phyloP scores from a whole-genome alignment of 2,113 vertebrate genomes.

The Sakesphorus luctuosus region DNA sequence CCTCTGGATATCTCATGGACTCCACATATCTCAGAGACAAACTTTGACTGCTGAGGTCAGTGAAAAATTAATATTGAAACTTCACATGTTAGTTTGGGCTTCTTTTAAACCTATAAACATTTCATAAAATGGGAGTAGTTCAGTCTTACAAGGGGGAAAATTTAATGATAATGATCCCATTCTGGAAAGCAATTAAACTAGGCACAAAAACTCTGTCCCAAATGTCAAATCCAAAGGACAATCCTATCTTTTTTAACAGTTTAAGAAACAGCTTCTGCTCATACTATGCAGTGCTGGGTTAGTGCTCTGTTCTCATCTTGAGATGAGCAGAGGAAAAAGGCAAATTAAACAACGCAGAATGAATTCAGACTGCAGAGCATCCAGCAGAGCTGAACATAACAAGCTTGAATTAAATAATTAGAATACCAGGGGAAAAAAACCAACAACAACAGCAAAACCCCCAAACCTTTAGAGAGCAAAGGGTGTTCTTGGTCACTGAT shows the following conservation, averaged over 20 bases:
- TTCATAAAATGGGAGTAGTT: background rate
- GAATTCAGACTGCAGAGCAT: slow-evolving; percentile 26
- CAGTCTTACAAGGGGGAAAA: background rate
- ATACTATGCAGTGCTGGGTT: background rate
- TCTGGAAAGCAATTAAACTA: background rate
- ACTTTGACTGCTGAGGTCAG: background rate
- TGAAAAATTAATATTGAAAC: background rate
- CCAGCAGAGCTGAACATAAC: slow-evolving; percentile 39
- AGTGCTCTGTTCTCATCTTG: background rate
- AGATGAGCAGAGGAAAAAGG: background rate
- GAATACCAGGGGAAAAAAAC: slow-evolving; percentile 2
- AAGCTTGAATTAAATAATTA: slow-evolving; percentile 62
- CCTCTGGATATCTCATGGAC: background rate
- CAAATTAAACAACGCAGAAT: slow-evolving; percentile 50
- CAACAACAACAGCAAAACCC: background rate
- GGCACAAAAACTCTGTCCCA: background rate
- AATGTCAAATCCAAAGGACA: background rate
- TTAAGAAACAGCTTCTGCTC: slow-evolving; percentile 1
- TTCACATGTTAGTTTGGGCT: background rate
- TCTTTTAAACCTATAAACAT: background rate
- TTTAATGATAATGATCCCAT: background rate
- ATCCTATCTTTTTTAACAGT: background rate
- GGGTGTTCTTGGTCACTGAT: slow-evolving; percentile 67
- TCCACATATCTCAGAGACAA: background rate
- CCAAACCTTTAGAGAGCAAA: slow-evolving; percentile 48